Base-by-base conservation (phyloP, 2,888 invertebrate genomes). In the Xylota segnis region DNA sequence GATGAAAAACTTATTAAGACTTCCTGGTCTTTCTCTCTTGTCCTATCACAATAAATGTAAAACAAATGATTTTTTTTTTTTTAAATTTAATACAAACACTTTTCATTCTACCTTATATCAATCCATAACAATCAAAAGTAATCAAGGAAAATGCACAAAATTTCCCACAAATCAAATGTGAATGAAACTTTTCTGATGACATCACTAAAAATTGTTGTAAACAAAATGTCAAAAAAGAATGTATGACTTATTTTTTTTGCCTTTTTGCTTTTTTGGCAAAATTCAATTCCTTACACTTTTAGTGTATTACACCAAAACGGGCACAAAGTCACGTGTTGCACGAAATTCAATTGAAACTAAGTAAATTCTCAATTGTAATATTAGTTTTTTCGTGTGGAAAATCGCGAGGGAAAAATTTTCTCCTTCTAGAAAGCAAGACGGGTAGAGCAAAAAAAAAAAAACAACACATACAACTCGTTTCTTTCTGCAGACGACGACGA, bases 191-290 rank as follows among this genome's bases (percentile, higher is more conserved):
- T 92, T 89, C 92, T 92, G 93, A 92, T 91, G 90, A 92, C 92
- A 92, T 92, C 91, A 91, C 90, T 91, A 90, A 90, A 90, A 90
- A 90, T 90, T 91, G 89, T 90, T 91, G 92, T 92, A 92, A 92
- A 91, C 91, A 92, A 92, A 92, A 91, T 88, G 84, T 88, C 84
- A 88, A 88, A 88, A 76, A 72, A 70, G 14, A 50, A 45, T 58
- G 32, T 59, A 78, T 75, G 63, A 66, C 58, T 66, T 77, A 59
- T 78, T 18, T 83, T 63, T 52, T 56, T 54, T 40, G 63, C 29
- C 16, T 45, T 59, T 58, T 34, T 63, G 68, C 18, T 50, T 65
- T 74, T 84, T 81, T 47, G 63, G 58, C 45, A 52, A 59, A 75
- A 52, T 14, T 18, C 16, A 66, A 63, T 83, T 70, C 43, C 84